Conservation (phyloP, 2,797 vertebrate species). For the Falco peregrinus region DNA sequence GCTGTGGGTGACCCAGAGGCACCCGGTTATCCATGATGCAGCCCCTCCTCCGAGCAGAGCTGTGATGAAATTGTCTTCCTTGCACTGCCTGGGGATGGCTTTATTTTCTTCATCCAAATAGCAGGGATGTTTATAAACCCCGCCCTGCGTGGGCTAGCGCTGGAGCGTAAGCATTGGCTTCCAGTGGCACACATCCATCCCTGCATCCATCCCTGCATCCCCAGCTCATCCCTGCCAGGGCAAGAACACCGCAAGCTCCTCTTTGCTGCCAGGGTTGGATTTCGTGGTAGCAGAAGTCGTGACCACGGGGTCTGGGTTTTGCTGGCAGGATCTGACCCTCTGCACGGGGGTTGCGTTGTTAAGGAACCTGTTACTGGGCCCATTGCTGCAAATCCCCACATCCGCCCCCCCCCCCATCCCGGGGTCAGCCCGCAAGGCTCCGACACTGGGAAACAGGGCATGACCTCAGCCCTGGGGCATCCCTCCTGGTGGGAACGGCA, state of each 20-base stretch:
- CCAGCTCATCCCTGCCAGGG: neutral
- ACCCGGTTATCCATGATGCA: rapidly evolving
- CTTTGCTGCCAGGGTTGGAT: neutral
- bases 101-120: neutral
- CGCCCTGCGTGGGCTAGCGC: neutral
- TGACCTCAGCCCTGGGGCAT: neutral
- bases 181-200: neutral
- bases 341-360: rapidly evolving
- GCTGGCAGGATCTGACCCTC: neutral
- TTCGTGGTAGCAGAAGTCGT: neutral
- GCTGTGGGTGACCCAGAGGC: neutral
- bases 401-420: neutral
- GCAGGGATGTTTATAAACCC: neutral
- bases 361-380: neutral
- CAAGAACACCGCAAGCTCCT: neutral
- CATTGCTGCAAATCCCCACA: neutral
- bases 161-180: rapidly evolving
- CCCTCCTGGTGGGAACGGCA: neutral
- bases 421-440: neutral
- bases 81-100: rapidly evolving
- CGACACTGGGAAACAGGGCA: rapidly evolving
- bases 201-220: rapidly evolving
- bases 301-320: neutral
- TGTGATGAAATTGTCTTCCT: neutral
- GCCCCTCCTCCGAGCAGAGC: neutral